These are phyloP conservation scores for Lophius americanus DNA, from an alignment of 2,797 vertebrate species.

Conservation along the genomic window DNA sequence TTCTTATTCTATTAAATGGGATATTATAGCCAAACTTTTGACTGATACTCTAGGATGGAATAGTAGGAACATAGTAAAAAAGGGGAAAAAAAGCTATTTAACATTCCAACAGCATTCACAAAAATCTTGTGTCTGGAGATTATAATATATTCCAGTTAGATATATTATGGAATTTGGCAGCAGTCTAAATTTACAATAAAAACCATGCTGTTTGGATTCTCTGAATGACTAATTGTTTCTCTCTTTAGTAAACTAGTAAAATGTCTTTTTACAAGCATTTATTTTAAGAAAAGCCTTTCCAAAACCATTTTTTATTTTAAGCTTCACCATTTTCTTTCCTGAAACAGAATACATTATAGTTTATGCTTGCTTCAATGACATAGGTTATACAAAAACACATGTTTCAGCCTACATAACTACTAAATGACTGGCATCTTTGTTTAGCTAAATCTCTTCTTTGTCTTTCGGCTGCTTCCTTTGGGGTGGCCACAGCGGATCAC, in stretches of 20 bases:
- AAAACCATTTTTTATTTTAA: neutral
- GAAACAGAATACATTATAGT: neutral
- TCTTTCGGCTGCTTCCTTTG: too few relatives aligned
- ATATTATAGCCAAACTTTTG: too few relatives aligned
- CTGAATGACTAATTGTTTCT: neutral
- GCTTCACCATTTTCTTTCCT: neutral
- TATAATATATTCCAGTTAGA: neutral
- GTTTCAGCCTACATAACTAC: neutral
- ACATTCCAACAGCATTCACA: neutral
- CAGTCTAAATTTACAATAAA: constrained; percentile 8
- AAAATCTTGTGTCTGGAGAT: too few relatives aligned
- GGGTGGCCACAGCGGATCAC: too few relatives aligned
- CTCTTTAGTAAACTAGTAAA: constrained; percentile 1
- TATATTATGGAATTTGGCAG: neutral
- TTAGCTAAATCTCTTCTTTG: too few relatives aligned
- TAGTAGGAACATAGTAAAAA: too few relatives aligned
- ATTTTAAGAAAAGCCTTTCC: neutral
- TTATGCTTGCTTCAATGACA: neutral
- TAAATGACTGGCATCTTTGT: neutral
- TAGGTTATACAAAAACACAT: neutral
- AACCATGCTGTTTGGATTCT: constrained; percentile 16
- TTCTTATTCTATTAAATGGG: too few relatives aligned
- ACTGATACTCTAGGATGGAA: too few relatives aligned
- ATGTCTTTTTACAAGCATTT: neutral
- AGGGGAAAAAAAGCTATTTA: neutral